Base-by-base conservation (phyloP, 2,797 vertebrate genomes). In the Novumbra hubbsi region DNA sequence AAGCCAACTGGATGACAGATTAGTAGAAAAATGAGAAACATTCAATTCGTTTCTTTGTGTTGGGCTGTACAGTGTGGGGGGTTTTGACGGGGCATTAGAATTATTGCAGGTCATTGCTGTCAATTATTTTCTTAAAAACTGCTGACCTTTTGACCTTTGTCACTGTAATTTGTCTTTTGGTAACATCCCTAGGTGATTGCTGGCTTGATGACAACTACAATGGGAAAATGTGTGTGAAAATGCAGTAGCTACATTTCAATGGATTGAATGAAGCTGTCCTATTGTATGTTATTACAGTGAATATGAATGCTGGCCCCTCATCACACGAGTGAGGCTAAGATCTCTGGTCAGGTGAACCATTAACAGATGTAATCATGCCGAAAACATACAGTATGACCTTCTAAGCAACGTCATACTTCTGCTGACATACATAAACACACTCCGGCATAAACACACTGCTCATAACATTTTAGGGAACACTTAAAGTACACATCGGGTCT, bases 1-100 rank as follows among this genome's bases (percentile, higher is more conserved):
- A 68, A 87, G 78, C 83, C 78, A 87, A 89, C 87, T 81, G 79
- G 82, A 86, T 88, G 83, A 86, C 77, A 73, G 80, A 80, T 87
- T 69, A 69, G 77, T 82, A 81, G 83, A 84, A 80, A 78, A 78
- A 79, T 79, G 76, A 78, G 71, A 74, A 72, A 79, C 68, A 82
- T 77, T 89, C 84, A 91, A 89, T 87, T 87, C 74, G 76, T 74
- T 83, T 82, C 81, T 67, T 85, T 76, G 84, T 77, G 65, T 55
- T 71, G 55, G 77, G 66, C 21, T 71, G 86, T 81, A 69, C 81
- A 4, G 78, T 67, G 62, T 75, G 70, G 77, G 41, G 78, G 67
- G 78, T 78, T 78, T 84, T 60, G 81, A 79, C 78, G 76, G 80
- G 84, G 88, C 90, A 41, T 73, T 79, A 70, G 84, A 85, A 89